Base-by-base conservation (phyloP, 64 coral and sea anemone genomes). In the Astreopora myriophthalma region DNA sequence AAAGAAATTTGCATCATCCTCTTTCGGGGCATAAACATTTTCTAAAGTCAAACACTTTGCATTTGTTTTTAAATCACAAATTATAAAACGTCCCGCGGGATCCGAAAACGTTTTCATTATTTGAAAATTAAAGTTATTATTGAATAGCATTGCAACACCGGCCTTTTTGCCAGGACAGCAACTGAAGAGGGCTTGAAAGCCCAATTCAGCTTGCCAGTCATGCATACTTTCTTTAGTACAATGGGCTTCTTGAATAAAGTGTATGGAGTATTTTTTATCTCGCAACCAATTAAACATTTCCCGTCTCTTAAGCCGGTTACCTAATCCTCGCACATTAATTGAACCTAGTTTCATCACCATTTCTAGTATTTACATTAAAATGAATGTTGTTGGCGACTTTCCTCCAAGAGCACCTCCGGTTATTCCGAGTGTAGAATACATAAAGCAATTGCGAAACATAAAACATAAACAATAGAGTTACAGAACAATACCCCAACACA, bases 1-100 rank as follows among this genome's bases (percentile, higher is more conserved):
- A 33, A 88, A 88, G 60, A 88, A 88, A 19, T 24, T 46, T 19
- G 86, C 65, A 23, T 88, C 71, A 28, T 88, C 86, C 8, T 74
- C 40, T 9, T 76, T 88, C 28, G 86, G 86, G 75, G 70, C 86
- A 60, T 88, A 88, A 19, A 88, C 14, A 60, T 74, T 88, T 24
- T 69, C 86, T 1, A 88, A n/a, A 31, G 86, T 88, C 17, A 88
- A 42, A 75, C 5, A 1, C 12, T 58, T 88, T 55, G 29, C 30
- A 55, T 75, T 48, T 22, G 71, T 75, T 25, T 31, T 75, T 17
- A 88, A 26, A 60, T 88, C 70, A 57, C 69, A 51, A 60, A 88
- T 88, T 6, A 88, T 88, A 35, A 74, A 88, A 6, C 86, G 29
- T 13, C 86, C 82, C 13, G n/a, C 24, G 29, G 82, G 63, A 38